phyloP scores from a whole-genome alignment of 1,140 invertebrate genomes.

The Bilobella aurantiaca region DNA sequence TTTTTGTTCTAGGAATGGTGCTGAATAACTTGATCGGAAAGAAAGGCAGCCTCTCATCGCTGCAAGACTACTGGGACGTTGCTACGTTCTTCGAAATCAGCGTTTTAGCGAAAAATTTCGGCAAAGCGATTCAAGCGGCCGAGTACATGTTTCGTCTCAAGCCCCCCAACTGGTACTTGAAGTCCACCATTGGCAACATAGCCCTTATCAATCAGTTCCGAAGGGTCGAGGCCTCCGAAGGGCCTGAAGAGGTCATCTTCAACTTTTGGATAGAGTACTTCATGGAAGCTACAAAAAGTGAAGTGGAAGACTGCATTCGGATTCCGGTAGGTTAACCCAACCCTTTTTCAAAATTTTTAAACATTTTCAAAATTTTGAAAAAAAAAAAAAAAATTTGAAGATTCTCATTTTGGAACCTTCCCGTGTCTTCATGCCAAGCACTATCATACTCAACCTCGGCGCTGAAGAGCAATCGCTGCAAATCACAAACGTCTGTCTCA shows the following conservation, averaged over 20 bases:
- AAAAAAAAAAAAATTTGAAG: slow-evolving; percentile 47
- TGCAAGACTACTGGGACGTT: slow-evolving; percentile 98
- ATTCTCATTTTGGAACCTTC: slow-evolving; percentile 83
- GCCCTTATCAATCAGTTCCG: slow-evolving; percentile 85
- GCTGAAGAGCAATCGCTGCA: slow-evolving; percentile 83
- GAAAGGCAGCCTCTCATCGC: slow-evolving; percentile 82
- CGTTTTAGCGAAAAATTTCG: slow-evolving; percentile 91
- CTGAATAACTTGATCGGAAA: slow-evolving; percentile 96
- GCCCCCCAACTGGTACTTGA: slow-evolving; percentile 96
- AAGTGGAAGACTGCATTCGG: slow-evolving; percentile 65
- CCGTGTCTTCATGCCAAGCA: slow-evolving; percentile 86
- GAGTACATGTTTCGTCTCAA: slow-evolving; percentile 99
- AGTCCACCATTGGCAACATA: slow-evolving; percentile 97
- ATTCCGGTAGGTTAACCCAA: slow-evolving; percentile 64
- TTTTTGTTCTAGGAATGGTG: slow-evolving; percentile 86
- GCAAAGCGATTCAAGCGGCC: slow-evolving; percentile 88
- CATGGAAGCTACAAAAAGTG: slow-evolving; percentile 74
- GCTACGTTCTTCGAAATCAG: slow-evolving; percentile 99
- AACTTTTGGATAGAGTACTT: slow-evolving; percentile 99
- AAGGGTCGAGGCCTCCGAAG: slow-evolving; percentile 57
- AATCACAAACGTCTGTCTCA: slow-evolving; percentile 72
- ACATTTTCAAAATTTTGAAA: too few species aligned
- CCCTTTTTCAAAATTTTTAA: too few species aligned
- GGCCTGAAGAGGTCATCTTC: slow-evolving; percentile 69
- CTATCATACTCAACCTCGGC: slow-evolving; percentile 86